A percentile compares a stretch with the other conserved stretches of the same genome.
Evolutionary conservation across 2,113 vertebrate genomes (phyloP).

Genomic region (Melanotaenia duboulayi): DNA sequence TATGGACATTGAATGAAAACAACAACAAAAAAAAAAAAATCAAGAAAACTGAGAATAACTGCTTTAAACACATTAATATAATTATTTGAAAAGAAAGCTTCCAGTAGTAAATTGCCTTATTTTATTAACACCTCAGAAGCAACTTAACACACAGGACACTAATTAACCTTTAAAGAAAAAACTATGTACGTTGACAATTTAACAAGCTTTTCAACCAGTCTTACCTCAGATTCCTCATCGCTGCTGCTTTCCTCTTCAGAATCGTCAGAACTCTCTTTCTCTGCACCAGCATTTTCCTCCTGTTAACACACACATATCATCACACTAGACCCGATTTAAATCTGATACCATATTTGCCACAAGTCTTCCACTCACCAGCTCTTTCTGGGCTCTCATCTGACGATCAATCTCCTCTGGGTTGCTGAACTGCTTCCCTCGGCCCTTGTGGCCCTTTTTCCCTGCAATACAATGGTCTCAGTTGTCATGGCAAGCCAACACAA

Average conservation of each 20-base stretch:
- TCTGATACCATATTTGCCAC: not conserved
- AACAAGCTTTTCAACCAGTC: slow-evolving; percentile 1
- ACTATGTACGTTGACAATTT: not conserved
- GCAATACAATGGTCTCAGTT: not conserved
- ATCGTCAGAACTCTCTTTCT: slow-evolving; percentile 65
- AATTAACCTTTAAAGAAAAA: too few relatives aligned
- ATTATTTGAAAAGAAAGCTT: too few relatives aligned
- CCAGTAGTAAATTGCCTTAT: too few relatives aligned
- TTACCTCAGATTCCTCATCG: slow-evolving; percentile 81
- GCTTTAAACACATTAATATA: too few relatives aligned
- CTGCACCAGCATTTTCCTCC: slow-evolving; percentile 77
- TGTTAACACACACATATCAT: slow-evolving; percentile 39
- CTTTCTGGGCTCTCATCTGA: slow-evolving; percentile 83
- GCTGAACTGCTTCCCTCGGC: slow-evolving; percentile 85
- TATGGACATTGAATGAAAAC: too few relatives aligned
- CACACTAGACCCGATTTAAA: not conserved
- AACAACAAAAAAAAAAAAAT: too few relatives aligned
- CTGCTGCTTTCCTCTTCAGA: slow-evolving; percentile 85
- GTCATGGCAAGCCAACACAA: not conserved
- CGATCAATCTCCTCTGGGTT: slow-evolving; percentile 87
- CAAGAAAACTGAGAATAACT: too few relatives aligned
- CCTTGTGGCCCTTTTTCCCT: slow-evolving; percentile 86
- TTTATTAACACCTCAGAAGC: too few relatives aligned
- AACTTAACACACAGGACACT: too few relatives aligned
- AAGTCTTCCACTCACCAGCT: slow-evolving; percentile 70